Evolutionary conservation across 2,113 vertebrate genomes (phyloP), one percentile per base, ranked within the genome.

Genomic region (Numida meleagris): DNA sequence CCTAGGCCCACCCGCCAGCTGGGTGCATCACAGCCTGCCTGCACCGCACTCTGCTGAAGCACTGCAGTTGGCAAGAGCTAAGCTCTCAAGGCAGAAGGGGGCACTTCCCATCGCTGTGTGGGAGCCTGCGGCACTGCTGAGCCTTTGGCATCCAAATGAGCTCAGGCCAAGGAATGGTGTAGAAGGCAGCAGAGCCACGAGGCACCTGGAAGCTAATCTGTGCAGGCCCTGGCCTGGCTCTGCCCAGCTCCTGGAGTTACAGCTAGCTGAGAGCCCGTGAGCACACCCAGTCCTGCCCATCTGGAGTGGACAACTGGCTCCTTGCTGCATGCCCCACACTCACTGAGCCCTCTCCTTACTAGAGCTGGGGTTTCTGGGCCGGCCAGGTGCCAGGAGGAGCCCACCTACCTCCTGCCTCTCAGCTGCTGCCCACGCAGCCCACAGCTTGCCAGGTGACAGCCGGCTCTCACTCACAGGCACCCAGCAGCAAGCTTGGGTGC

Each of bases 401-500:
- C 57, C 31, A 18, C 18, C 53, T 89, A 70, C 87, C 84, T 75
- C 38, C 73, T 50, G 75, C 73, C 36, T 62, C 75, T 62, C 63
- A 86, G 89, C 48, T 92, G 82, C 73, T 66, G 42, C 81, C 63
- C 0, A 0, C 33, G n/a, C 83, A 82, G 66, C 25, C 15, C 55
- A 58, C 15, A 4, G 0, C n/a, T 75, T 70, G 34, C 51, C 83
- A 68, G 51, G 57, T 76, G 76, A 14, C 68, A 84, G 21, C 57
- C 68, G 81, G 21, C 61, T 81, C 86, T 50, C 21, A 25, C 42
- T 62, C 31, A 4, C 34, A 10, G 9, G 40, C 19, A 0, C 2
- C 57, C 5, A 0, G 18, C 5, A 0, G 14, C 65, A 46, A 66
- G 40, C 29, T 38, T 0, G 0, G 25, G 2, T 66, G 20, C 16